Percentiles rank a stretch among this genome's conserved stretches.
Evolutionary conservation across 1,140 invertebrate species (phyloP).

Genomic region (Drosophila kikkawai): DNA sequence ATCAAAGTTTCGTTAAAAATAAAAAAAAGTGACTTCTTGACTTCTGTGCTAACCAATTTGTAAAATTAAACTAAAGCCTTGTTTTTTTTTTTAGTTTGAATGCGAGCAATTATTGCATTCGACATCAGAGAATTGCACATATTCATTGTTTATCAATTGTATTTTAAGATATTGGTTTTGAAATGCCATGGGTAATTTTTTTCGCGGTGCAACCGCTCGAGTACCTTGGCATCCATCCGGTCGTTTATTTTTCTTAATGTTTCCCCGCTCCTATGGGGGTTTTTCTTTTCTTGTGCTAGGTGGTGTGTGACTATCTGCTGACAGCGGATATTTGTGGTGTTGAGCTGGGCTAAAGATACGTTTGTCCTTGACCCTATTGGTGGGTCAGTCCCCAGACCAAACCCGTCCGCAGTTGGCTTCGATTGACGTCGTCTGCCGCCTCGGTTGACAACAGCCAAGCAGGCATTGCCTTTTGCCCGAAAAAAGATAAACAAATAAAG

Average conservation of each 20-base stretch:
- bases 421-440: conserved; percentile 47
- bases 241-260: background rate
- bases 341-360: conserved; percentile 46
- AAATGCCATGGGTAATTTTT: too few species aligned
- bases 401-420: conserved; percentile 23
- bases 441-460: conserved; percentile 29
- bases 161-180: background rate
- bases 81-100: too few species aligned
- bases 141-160: background rate
- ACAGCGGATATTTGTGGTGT: conserved; percentile 47
- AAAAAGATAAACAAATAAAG: conserved; percentile 21
- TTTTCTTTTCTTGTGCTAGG: conserved; percentile 17
- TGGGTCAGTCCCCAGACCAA: conserved; percentile 19
- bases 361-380: conserved; percentile 45
- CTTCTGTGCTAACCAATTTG: too few species aligned
- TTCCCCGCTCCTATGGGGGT: conserved; percentile 21
- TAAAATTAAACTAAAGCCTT: too few species aligned
- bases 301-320: conserved; percentile 25
- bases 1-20: too few species aligned
- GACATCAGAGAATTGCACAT: too few species aligned
- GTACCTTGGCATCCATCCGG: conserved; percentile 31
- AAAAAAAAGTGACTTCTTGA: too few species aligned
- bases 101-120: too few species aligned
- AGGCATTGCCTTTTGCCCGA: background rate
- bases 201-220: background rate